Conservation (phyloP, 2,797 vertebrate genomes). For the Enteromius unitaeniatus region DNA sequence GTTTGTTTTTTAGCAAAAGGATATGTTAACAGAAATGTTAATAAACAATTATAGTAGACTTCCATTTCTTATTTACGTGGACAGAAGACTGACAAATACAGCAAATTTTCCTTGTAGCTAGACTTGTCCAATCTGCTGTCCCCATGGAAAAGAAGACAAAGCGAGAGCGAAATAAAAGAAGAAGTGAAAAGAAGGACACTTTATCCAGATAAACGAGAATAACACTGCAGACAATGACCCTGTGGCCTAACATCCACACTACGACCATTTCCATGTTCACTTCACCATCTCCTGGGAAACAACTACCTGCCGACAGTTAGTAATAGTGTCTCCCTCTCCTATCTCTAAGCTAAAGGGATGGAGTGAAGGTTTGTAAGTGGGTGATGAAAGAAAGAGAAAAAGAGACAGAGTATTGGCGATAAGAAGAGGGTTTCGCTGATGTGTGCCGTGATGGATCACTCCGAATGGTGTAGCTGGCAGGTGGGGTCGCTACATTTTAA, state of each 20-base stretch:
- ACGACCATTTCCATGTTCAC: slow-evolving; percentile 37
- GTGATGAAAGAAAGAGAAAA: slow-evolving; percentile 43
- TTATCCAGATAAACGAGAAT: slow-evolving; percentile 46
- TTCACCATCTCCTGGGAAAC: slow-evolving; percentile 44
- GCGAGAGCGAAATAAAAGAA: neutral
- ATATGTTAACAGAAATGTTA: neutral
- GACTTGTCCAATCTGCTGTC: neutral
- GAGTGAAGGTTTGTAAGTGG: slow-evolving; percentile 49
- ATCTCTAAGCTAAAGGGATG: slow-evolving; percentile 37
- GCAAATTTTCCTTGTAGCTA: neutral
- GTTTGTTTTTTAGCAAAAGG: neutral
- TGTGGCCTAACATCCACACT: slow-evolving; percentile 49
- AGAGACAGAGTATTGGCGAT: slow-evolving; percentile 19
- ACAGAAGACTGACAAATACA: neutral
- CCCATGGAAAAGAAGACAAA: slow-evolving; percentile 14
- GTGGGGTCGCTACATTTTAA: slow-evolving; percentile 49
- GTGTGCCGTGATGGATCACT: slow-evolving; percentile 48
- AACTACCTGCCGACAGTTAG: slow-evolving; percentile 45
- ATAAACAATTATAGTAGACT: neutral
- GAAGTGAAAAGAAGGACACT: slow-evolving; percentile 30
- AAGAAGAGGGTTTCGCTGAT: slow-evolving; percentile 28
- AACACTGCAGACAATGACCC: slow-evolving; percentile 50
- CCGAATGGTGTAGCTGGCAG: slow-evolving; percentile 30
- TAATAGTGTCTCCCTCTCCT: slow-evolving; percentile 46
- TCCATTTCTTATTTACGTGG: neutral